These are phyloP conservation scores for Caenorhabditis panamensis DNA, from an alignment of 2,888 invertebrate genomes.

Conservation along the genomic window DNA sequence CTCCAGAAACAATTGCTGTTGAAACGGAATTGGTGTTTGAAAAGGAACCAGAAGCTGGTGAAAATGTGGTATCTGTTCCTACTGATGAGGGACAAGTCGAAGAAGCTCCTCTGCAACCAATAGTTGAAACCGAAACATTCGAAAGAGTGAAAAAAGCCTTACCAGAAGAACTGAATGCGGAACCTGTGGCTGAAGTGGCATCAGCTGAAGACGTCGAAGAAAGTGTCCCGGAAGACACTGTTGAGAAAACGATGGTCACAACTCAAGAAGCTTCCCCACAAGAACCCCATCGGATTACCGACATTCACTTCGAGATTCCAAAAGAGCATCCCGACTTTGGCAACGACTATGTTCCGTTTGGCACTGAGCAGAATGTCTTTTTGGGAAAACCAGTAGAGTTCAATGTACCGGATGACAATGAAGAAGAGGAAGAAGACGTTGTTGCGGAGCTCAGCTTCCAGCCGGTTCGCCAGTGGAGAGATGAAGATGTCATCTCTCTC, in stretches of 20 bases:
- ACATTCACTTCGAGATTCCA: conserved; percentile 29
- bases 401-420: conserved; percentile 2
- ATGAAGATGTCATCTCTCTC: conserved; percentile 56
- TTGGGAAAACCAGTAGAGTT: conserved; percentile 19
- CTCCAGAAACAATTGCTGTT: no score
- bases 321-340: conserved; percentile 29
- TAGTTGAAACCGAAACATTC: no score
- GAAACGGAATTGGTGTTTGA: no score
- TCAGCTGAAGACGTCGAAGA: neutral
- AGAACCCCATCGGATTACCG: conserved; percentile 17
- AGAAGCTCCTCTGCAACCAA: no score
- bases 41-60: no score
- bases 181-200: no score
- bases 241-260: neutral
- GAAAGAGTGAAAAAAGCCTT: no score
- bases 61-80: no score
- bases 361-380: no score
- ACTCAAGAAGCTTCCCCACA: neutral
- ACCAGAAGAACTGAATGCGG: no score
- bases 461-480: conserved; percentile 49
- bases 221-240: neutral
- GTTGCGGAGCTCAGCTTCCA: conserved; percentile 39
- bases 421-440: conserved; percentile 44
- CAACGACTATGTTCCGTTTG: conserved; percentile 58
- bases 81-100: no score